These are phyloP conservation scores for Osmerus eperlanus DNA, from an alignment of 2,113 vertebrate genomes.

Conservation along the genomic window DNA sequence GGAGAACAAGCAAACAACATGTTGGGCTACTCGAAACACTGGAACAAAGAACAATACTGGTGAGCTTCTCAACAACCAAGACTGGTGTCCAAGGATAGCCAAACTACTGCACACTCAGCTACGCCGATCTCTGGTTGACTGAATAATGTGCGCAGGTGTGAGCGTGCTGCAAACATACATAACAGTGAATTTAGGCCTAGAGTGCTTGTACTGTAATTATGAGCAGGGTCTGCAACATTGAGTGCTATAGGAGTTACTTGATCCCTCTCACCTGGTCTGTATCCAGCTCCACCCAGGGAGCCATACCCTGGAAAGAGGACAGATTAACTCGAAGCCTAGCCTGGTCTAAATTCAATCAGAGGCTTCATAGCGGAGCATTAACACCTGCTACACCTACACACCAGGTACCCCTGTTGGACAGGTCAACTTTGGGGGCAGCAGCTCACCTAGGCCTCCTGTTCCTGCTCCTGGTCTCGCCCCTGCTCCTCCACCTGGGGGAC, in stretches of 20 bases:
- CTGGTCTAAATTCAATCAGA: conserved; percentile 3
- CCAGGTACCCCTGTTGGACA: background rate
- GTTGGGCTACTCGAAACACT: too few species aligned
- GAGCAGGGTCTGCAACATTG: background rate
- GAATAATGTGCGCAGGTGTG: background rate
- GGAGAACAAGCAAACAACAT: conserved; percentile 2
- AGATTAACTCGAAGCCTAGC: conserved; percentile 31
- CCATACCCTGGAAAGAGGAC: conserved; percentile 41
- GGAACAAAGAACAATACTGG: background rate
- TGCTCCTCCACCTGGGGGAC: conserved; percentile 21
- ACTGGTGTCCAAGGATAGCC: background rate
- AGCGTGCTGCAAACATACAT: background rate
- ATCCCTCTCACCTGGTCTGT: conserved; percentile 49
- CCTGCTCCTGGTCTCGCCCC: conserved; percentile 20
- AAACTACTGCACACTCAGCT: too few species aligned
- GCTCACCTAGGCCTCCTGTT: conserved; percentile 4
- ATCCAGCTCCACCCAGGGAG: conserved; percentile 49
- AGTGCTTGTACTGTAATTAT: background rate
- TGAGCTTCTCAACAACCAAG: background rate
- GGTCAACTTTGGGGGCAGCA: too few species aligned
- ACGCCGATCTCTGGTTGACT: too few species aligned
- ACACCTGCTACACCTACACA: background rate
- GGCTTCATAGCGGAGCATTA: background rate
- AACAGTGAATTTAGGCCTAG: too few species aligned
- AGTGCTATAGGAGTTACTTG: background rate